Evolutionary conservation across 2,797 vertebrate species (phyloP), one percentile per base, ranked within the genome.

Genomic region (Leucoraja ocellata): DNA sequence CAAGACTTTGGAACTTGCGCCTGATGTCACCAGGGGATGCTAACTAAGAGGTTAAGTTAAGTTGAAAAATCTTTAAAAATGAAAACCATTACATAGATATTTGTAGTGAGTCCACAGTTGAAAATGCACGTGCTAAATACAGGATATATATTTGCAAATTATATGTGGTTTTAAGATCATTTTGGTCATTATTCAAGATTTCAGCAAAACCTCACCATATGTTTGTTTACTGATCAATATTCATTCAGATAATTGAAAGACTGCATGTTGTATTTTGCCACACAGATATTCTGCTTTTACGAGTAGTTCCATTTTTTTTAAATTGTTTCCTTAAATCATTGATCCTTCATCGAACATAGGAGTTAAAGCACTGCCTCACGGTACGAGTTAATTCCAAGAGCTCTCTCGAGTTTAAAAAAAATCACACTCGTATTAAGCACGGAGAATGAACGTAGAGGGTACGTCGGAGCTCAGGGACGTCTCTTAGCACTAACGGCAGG

Each of bases 191-290:
- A 32, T 54, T 54, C 21, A 76, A 74, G 25, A 46, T 16, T 11
- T 54, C 65, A 54, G 71, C 54, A 92, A 76, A 92, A 92, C 25
- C 36, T 74, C 36, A n/a, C 13, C 90, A 58, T 54, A 14, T 28
- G 14, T 73, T 92, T 76, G 25, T 46, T n/a, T 25, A 28, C 18
- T 54, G 28, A 92, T 71, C 71, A 91, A 92, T 76, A 58, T 46
- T 92, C 46, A 58, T 92, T 92, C 46, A 54, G 73, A 63, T 88
- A 68, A 88, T 25, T 68, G 61, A 88, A 88, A 88, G 7, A 88
- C 3, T 88, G 16, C 16, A 68, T 65, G 36, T 88, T 16, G 8
- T 68, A n/a, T 18, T 36, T 14, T 32, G n/a, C n/a, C 32, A 18
- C 84, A 65, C n/a, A 21, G 28, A 63, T 36, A 88, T 21, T 68